phyloP scores from a whole-genome alignment of 2,888 invertebrate species.

The Myopa tessellatipennis region DNA sequence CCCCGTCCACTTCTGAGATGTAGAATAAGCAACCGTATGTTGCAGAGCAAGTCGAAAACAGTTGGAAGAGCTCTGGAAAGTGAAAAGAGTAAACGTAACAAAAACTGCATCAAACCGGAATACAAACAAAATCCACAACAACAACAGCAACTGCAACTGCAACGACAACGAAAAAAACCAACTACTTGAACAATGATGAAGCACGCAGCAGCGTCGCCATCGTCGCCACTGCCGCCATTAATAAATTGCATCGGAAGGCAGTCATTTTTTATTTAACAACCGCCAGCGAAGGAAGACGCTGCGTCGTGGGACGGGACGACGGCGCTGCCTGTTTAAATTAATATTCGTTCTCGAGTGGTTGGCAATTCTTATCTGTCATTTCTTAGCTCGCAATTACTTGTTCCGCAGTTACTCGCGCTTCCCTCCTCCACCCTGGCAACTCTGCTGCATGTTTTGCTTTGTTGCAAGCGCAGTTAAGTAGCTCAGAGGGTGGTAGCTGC shows the following conservation, averaged over 20 bases:
- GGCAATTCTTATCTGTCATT: constrained; percentile 23
- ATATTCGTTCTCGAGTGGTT: constrained; percentile 25
- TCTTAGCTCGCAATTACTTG: no score
- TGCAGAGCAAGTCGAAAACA: no score
- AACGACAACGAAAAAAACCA: constrained; percentile 7
- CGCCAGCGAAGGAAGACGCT: not conserved
- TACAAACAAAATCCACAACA: not conserved
- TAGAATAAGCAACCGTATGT: no score
- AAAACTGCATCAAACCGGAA: no score
- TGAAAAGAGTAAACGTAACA: no score
- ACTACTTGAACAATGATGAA: not conserved
- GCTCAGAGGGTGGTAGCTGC: no score
- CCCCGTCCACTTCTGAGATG: no score
- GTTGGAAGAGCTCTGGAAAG: no score
- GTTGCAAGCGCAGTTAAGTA: no score
- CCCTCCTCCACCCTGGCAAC: no score
- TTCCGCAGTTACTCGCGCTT: not conserved
- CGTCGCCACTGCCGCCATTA: not conserved
- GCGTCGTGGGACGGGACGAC: no score
- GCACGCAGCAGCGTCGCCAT: not conserved
- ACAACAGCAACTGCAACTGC: constrained; percentile 11
- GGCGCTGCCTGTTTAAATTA: not conserved
- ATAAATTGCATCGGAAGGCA: constrained; percentile 26
- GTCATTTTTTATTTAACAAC: constrained; percentile 12
- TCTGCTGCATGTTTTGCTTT: no score